Percentiles rank a stretch among this genome's conserved stretches.
phyloP scores from a whole-genome alignment of 2,888 invertebrate genomes.

The Ectemnius cavifrons region DNA sequence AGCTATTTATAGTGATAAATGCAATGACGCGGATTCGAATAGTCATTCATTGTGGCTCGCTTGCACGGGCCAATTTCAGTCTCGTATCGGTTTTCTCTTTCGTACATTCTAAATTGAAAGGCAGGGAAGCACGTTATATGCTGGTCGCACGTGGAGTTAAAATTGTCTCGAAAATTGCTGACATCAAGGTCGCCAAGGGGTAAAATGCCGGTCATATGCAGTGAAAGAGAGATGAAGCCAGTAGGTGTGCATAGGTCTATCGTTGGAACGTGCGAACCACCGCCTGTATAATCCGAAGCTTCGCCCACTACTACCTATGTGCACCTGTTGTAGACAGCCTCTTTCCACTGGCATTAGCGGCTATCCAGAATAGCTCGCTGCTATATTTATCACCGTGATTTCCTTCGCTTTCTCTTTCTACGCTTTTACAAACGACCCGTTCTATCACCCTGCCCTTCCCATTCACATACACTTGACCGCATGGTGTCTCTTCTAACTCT shows the following conservation, averaged over 20 bases:
- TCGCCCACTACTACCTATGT: not conserved
- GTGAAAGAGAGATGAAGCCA: slow-evolving; percentile 15
- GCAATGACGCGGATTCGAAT: no score
- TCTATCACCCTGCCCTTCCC: slow-evolving; percentile 2
- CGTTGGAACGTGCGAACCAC: not conserved
- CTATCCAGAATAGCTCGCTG: not conserved
- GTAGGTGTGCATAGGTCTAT: slow-evolving; percentile 7
- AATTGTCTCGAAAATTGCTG: no score
- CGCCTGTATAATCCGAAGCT: slow-evolving; percentile 3
- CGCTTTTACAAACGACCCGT: not conserved
- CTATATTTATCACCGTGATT: slow-evolving; percentile 23
- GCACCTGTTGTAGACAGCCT: not conserved
- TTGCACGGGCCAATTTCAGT: no score
- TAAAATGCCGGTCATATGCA: not conserved
- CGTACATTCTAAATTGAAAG: no score
- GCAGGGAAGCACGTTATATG: no score
- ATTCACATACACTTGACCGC: no score
- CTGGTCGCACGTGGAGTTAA: no score
- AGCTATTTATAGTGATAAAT: no score
- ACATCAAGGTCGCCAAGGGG: not conserved
- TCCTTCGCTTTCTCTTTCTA: slow-evolving; percentile 7
- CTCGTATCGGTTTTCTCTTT: no score
- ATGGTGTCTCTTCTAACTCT: no score
- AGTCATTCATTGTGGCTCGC: no score
- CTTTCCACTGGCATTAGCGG: not conserved